A percentile compares a stretch with the other conserved stretches of the same genome.
These are phyloP conservation scores for Mythimna albipuncta DNA, from an alignment of 2,888 invertebrate genomes.

Conservation along the genomic window DNA sequence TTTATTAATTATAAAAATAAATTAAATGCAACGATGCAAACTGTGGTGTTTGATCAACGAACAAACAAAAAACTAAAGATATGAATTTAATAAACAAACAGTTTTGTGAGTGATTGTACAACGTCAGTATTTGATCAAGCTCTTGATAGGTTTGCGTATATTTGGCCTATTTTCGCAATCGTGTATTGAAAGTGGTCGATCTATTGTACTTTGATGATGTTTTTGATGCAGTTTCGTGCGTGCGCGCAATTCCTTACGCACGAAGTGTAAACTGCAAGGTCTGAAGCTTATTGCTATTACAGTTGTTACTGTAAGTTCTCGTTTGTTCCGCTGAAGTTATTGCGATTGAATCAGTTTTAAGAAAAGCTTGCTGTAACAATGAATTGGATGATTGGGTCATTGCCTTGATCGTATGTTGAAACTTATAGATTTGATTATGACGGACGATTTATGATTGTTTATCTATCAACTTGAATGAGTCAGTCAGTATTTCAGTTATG, in stretches of 20 bases:
- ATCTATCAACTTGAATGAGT: background rate
- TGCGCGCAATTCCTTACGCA: constrained; percentile 40
- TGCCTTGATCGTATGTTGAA: background rate
- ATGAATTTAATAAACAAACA: constrained; percentile 42
- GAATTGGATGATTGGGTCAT: constrained; percentile 9
- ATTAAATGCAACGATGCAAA: constrained; percentile 48
- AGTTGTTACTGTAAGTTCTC: constrained; percentile 17
- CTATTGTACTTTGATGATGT: constrained; percentile 55
- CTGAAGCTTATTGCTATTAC: constrained; percentile 22
- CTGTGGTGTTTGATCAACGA: constrained; percentile 17
- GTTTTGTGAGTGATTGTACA: constrained; percentile 46
- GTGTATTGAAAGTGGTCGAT: constrained; percentile 52
- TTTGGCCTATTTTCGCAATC: constrained; percentile 60
- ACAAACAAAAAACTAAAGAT: constrained; percentile 27
- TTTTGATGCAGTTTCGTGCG: constrained; percentile 49
- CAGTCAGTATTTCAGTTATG: background rate
- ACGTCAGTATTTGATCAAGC: constrained; percentile 52
- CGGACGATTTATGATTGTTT: background rate
- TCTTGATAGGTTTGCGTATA: constrained; percentile 49
- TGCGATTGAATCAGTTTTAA: constrained; percentile 5
- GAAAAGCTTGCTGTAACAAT: constrained; percentile 13
- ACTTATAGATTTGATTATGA: background rate
- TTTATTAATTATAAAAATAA: constrained; percentile 21
- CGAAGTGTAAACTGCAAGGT: constrained; percentile 28
- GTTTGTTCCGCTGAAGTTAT: constrained; percentile 36